phyloP scores from a whole-genome alignment of 2,113 vertebrate genomes.

The Amphilophus citrinellus region DNA sequence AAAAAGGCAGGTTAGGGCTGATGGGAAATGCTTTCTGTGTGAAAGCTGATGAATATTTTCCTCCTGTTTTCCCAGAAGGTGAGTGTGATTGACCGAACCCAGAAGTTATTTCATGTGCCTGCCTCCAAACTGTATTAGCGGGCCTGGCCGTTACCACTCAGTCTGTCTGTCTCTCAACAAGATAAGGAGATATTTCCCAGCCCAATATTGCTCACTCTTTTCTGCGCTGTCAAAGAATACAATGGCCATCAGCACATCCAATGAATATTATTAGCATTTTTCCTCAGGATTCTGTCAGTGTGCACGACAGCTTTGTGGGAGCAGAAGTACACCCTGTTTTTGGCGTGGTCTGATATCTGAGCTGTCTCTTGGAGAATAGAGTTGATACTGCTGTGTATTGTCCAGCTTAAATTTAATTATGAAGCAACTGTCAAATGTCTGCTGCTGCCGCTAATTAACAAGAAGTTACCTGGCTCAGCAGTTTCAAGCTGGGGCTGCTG shows the following conservation, averaged over 20 bases:
- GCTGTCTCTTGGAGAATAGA: slow-evolving; percentile 21
- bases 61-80: slow-evolving; percentile 26
- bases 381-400: slow-evolving; percentile 1
- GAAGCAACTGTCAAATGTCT: slow-evolving; percentile 27
- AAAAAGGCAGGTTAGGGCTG: neutral
- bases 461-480: slow-evolving; percentile 34
- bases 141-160: slow-evolving; percentile 19
- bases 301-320: slow-evolving; percentile 28
- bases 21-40: slow-evolving; percentile 11
- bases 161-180: slow-evolving; percentile 52
- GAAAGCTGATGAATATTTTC: slow-evolving; percentile 55
- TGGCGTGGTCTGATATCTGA: slow-evolving; percentile 27
- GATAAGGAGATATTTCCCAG: slow-evolving; percentile 64
- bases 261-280: slow-evolving; percentile 71
- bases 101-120: slow-evolving; percentile 65
- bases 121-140: slow-evolving; percentile 62
- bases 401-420: slow-evolving; percentile 52
- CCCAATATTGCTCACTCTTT: slow-evolving; percentile 47
- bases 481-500: neutral
- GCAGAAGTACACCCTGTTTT: slow-evolving; percentile 34
- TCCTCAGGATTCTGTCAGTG: slow-evolving; percentile 40
- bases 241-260: slow-evolving; percentile 62
- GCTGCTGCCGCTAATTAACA: slow-evolving; percentile 25
- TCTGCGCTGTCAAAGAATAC: slow-evolving; percentile 59
- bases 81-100: slow-evolving; percentile 56